Evolutionary conservation across 2,797 vertebrate species (phyloP), one percentile per base, ranked within the genome.

Genomic region (Atherinosoma microstoma): DNA sequence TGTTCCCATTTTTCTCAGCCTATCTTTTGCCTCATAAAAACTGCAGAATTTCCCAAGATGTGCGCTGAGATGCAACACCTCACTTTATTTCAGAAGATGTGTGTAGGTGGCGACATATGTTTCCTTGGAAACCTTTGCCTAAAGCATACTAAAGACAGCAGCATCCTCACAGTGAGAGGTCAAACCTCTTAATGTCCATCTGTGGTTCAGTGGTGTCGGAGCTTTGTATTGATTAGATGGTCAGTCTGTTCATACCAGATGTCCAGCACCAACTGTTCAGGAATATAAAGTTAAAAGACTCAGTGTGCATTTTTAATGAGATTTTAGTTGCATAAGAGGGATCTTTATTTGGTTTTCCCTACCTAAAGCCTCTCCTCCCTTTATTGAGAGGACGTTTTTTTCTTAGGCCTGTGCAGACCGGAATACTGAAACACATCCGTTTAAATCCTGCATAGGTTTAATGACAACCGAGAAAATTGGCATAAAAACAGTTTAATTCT

Each of bases 241-340:
- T 85, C 73, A 47, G 66, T 79, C 75, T 77, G 87, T 78, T 88
- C 58, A 5, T 65, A 58, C 35, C 90, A 89, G 83, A 81, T 90
- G 88, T 88, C 75, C 78, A 6, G 27, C 60, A 72, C 61, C 86
- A 88, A 81, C 80, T 90, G 85, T 70, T 70, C 77, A 30, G 70
- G 38, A 73, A 61, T 47, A 75, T 16, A 30, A 70, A 73, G 67
- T 76, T 40, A 45, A 45, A 65, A 69, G 76, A 56, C 30, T 35
- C 15, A 15, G 15, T 13, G 18, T 73, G 73, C 67, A 81, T 85
- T 51, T 82, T 75, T 84, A 83, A 87, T 70, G 59, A 56, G 60
- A 64, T 58, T 76, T 61, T 36, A 49, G 58, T 85, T 76, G 70
- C 58, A 62, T 72, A 49, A 75, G 38, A 40, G 49, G 29, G 6